Percentiles rank a stretch among this genome's conserved stretches.
Conservation (phyloP, 1,140 invertebrate genomes). For the Drosophila pseudoobscura region DNA sequence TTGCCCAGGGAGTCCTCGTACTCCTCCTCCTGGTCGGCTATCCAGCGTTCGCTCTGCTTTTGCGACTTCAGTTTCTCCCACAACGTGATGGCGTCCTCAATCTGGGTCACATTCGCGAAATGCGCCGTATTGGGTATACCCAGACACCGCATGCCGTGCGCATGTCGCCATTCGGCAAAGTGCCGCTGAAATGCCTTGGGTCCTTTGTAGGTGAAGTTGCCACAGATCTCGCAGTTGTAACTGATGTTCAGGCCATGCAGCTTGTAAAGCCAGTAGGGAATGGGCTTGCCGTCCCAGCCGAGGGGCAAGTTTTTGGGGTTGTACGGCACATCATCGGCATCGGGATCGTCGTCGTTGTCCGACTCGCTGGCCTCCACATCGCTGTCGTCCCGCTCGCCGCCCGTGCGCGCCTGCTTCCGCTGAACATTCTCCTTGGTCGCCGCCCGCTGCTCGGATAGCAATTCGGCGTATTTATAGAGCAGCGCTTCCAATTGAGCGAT, state of each 20-base stretch:
- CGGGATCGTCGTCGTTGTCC: conserved; percentile 92
- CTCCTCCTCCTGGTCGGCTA: conserved; percentile 98
- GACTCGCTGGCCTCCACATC: conserved; percentile 95
- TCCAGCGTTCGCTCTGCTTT: conserved; percentile 98
- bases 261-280: conserved; percentile 99
- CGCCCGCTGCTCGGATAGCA: conserved; percentile 92
- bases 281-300: conserved; percentile 99
- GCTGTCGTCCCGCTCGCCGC: conserved; percentile 96
- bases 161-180: conserved; percentile 99
- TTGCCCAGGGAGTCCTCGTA: conserved; percentile 99
- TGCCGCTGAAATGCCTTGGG: conserved; percentile 99
- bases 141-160: conserved; percentile 99
- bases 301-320: conserved; percentile 99
- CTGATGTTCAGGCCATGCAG: conserved; percentile 99
- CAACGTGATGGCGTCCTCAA: conserved; percentile 98
- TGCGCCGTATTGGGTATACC: conserved; percentile 99
- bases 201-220: conserved; percentile 99
- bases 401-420: conserved; percentile 97
- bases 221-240: conserved; percentile 99
- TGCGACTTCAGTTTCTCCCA: conserved; percentile 98
- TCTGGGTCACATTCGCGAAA: conserved; percentile 99
- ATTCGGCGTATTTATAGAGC: conserved; percentile 93
- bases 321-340: conserved; percentile 97
- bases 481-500: conserved; percentile 94
- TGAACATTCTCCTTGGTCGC: conserved; percentile 99